Conservation (phyloP, 2,888 invertebrate genomes). For the Rutpela maculata region DNA sequence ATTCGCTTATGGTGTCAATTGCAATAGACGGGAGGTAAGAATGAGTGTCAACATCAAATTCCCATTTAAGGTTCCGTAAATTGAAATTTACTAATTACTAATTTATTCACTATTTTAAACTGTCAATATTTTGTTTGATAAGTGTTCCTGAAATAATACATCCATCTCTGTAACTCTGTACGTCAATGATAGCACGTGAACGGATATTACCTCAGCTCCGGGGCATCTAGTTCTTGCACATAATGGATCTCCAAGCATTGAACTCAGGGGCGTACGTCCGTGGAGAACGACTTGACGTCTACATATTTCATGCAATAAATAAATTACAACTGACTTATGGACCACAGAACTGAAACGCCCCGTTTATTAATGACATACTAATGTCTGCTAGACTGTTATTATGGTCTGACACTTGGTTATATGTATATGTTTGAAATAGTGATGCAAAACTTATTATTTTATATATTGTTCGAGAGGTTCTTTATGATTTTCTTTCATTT, state of each 20-base stretch:
- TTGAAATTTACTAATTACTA: no score
- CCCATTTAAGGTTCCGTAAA: no score
- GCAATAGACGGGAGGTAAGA: no score
- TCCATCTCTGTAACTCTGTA: constrained; percentile 6
- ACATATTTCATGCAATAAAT: constrained; percentile 59
- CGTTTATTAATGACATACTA: constrained; percentile 62
- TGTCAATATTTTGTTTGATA: not conserved
- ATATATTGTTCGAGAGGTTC: not conserved
- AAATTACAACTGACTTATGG: constrained; percentile 59
- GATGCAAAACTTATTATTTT: constrained; percentile 31
- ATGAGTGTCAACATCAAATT: no score
- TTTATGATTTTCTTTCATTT: constrained; percentile 5
- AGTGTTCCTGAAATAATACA: not conserved
- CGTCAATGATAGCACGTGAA: constrained; percentile 64
- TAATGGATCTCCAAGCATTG: constrained; percentile 46
- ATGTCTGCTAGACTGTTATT: constrained; percentile 60
- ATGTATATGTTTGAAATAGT: constrained; percentile 45
- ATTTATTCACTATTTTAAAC: no score
- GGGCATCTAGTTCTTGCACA: constrained; percentile 54
- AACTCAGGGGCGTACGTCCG: constrained; percentile 60
- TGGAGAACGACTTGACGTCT: constrained; percentile 52
- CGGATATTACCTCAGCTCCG: constrained; percentile 62
- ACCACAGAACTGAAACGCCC: constrained; percentile 55
- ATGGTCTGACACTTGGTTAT: constrained; percentile 55
- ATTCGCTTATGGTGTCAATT: no score